phyloP scores from a whole-genome alignment of 2,888 invertebrate species.

The Lapara coniferarum region DNA sequence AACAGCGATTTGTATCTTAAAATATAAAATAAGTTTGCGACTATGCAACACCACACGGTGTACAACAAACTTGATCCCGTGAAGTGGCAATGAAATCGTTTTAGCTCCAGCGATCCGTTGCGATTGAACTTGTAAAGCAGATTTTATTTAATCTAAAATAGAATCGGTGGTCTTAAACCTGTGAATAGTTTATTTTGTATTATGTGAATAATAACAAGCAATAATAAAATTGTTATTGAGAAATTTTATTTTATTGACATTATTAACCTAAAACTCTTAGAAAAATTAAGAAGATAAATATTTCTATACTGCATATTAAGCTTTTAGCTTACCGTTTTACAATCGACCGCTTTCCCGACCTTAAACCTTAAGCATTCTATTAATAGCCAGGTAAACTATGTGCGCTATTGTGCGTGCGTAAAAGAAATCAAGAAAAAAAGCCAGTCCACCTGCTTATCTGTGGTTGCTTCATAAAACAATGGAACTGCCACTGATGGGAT shows the following conservation, averaged over 20 bases:
- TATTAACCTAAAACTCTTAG: conserved; percentile 5
- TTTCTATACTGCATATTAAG: no score
- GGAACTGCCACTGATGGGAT: no score
- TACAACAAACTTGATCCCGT: not conserved
- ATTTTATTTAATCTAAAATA: conserved; percentile 72
- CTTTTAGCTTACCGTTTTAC: no score
- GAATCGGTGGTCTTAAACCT: conserved; percentile 81
- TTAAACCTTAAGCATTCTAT: no score
- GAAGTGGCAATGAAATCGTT: conserved; percentile 32
- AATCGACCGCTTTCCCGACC: no score
- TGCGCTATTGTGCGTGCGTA: no score
- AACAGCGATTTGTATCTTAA: not conserved
- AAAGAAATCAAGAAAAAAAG: no score
- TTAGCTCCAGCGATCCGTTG: conserved; percentile 40
- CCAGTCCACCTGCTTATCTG: no score
- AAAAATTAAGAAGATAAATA: conserved; percentile 2
- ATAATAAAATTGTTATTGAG: conserved; percentile 86
- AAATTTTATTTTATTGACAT: conserved; percentile 50
- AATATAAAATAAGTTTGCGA: not conserved
- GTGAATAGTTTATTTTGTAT: conserved; percentile 88
- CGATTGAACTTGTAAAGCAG: conserved; percentile 63
- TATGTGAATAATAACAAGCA: conserved; percentile 87
- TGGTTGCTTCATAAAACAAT: no score
- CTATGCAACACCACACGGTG: conserved; percentile 3
- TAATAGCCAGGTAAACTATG: no score